Conservation (phyloP, 2,797 vertebrate genomes). For the Arnoldichthys spilopterus region DNA sequence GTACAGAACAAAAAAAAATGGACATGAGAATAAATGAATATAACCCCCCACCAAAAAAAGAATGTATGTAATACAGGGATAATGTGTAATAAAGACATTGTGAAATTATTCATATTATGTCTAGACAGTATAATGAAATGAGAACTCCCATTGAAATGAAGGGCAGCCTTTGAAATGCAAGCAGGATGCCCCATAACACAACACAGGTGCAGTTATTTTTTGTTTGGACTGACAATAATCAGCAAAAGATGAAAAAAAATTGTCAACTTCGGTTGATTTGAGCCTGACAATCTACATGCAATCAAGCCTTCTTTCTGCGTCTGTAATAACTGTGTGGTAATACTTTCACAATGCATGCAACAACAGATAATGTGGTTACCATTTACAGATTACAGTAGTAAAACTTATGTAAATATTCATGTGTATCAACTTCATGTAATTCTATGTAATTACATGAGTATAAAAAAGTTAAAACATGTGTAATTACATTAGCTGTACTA, state of each 20-base stretch:
- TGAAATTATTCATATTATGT: not conserved
- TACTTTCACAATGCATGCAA: no score
- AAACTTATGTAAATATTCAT: no score
- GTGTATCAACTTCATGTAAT: no score
- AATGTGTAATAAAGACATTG: not conserved
- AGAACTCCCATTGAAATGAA: constrained; percentile 25
- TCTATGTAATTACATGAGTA: no score
- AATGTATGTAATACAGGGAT: no score
- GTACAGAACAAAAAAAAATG: not conserved
- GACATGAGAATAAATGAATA: not conserved
- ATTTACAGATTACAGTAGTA: no score
- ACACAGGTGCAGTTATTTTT: not conserved
- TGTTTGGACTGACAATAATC: not conserved
- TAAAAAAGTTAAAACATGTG: no score
- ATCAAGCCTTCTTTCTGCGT: not conserved
- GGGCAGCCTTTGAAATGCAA: constrained; percentile 15
- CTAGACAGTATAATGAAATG: not conserved
- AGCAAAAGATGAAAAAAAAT: not conserved
- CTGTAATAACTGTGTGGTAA: no score
- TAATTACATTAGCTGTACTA: no score
- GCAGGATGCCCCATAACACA: not conserved
- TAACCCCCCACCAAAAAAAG: not conserved
- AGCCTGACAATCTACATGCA: not conserved
- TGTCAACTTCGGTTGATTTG: no score
- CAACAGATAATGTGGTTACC: no score